A percentile compares a stretch with the other conserved stretches of the same genome.
These are phyloP conservation scores for Ctenopoma multispine DNA, from an alignment of 2,797 vertebrate genomes.

Conservation along the genomic window DNA sequence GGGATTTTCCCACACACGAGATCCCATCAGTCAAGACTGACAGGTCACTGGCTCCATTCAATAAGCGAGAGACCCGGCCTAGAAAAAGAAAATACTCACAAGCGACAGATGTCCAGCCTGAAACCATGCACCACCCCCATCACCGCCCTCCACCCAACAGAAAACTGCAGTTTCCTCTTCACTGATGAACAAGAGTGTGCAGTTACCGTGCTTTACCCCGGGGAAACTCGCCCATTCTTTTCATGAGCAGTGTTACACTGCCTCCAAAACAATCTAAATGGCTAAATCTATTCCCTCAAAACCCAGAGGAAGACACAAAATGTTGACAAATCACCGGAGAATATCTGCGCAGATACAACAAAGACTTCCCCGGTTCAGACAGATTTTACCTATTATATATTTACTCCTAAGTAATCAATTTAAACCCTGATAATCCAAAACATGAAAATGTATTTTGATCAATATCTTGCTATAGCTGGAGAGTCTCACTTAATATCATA, in stretches of 20 bases:
- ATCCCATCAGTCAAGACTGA: constrained; percentile 91
- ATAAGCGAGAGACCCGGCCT: constrained; percentile 77
- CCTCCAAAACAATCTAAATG: constrained; percentile 68
- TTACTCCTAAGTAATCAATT: background rate
- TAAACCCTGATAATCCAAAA: background rate
- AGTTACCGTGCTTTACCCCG: constrained; percentile 78
- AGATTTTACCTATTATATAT: background rate
- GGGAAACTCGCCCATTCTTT: constrained; percentile 72
- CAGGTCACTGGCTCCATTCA: constrained; percentile 92
- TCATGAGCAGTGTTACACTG: constrained; percentile 65
- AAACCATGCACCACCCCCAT: constrained; percentile 72
- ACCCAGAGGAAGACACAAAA: constrained; percentile 43
- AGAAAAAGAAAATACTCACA: constrained; percentile 65
- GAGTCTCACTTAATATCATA: too few relatives aligned
- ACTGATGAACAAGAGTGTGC: constrained; percentile 82
- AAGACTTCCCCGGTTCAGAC: background rate
- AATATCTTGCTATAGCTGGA: background rate
- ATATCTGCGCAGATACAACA: background rate
- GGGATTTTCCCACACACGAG: constrained; percentile 92
- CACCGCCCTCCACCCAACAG: constrained; percentile 54
- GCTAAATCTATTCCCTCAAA: constrained; percentile 48
- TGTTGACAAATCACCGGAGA: constrained; percentile 44
- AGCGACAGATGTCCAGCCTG: constrained; percentile 92
- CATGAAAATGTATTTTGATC: background rate
- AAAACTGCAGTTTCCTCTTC: constrained; percentile 76